A percentile compares a stretch with the other conserved stretches of the same genome.
These are phyloP conservation scores for Drosophila austrosaltans DNA, from an alignment of 2,888 invertebrate species.

Conservation along the genomic window DNA sequence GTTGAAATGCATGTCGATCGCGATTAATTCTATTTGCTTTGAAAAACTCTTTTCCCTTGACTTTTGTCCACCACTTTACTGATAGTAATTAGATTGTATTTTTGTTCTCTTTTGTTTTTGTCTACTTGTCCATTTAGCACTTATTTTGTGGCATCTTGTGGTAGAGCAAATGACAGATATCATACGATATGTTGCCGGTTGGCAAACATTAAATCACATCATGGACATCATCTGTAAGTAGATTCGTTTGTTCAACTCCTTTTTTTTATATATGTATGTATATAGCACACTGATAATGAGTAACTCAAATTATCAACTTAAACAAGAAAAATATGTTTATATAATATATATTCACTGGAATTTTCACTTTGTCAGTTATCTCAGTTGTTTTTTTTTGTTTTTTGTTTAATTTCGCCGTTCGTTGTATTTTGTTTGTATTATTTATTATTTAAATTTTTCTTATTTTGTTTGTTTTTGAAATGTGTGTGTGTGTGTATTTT, in stretches of 20 bases:
- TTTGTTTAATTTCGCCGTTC: too few species aligned
- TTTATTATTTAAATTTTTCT: slow-evolving; percentile 15
- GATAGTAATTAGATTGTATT: not conserved
- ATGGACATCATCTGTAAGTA: slow-evolving; percentile 59
- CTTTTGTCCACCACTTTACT: not conserved
- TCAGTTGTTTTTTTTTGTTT: slow-evolving; percentile 2
- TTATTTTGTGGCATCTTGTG: slow-evolving; percentile 30
- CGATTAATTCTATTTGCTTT: not conserved
- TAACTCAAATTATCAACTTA: slow-evolving; percentile 16
- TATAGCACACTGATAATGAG: slow-evolving; percentile 12
- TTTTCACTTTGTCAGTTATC: slow-evolving; percentile 15
- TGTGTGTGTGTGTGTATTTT: not conserved
- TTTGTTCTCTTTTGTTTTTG: slow-evolving; percentile 7
- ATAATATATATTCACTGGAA: slow-evolving; percentile 14
- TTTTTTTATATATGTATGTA: not conserved
- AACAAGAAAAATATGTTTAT: slow-evolving; percentile 7
- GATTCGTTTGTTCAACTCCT: slow-evolving; percentile 27
- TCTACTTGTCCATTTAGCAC: slow-evolving; percentile 34
- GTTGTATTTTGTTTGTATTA: not conserved
- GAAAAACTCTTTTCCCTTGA: not conserved
- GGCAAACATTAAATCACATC: slow-evolving; percentile 53
- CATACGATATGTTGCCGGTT: slow-evolving; percentile 32
- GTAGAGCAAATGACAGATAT: not conserved
- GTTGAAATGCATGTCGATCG: slow-evolving; percentile 65
- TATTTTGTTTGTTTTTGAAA: slow-evolving; percentile 7